Conservation (phyloP, 2,797 vertebrate genomes). For the Myripristis jacobus region DNA sequence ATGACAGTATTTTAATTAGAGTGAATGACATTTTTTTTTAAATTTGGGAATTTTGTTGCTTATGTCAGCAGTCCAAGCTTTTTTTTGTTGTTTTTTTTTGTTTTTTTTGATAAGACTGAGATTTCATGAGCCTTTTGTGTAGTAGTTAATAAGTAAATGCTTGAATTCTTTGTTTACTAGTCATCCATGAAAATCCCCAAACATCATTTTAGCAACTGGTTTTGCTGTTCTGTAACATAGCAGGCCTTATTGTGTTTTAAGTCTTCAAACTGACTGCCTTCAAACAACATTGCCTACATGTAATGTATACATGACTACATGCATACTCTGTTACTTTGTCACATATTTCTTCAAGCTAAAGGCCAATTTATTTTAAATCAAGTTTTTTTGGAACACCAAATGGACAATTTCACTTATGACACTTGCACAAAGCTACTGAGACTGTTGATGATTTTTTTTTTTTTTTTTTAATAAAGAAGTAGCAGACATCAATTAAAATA, state of each 20-base stretch:
- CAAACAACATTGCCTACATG: background rate
- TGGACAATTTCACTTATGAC: background rate
- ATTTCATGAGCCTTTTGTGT: background rate
- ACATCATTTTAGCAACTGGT: background rate
- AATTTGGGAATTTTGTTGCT: too few species aligned
- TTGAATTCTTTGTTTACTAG: background rate
- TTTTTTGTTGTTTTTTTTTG: too few species aligned
- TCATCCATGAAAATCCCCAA: background rate
- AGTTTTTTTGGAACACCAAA: background rate
- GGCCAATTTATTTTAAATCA: background rate
- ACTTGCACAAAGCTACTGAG: background rate
- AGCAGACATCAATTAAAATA: background rate
- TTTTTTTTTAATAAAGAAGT: background rate
- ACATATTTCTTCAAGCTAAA: background rate
- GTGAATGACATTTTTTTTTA: too few species aligned
- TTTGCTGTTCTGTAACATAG: background rate
- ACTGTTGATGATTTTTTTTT: background rate
- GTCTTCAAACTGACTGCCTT: too few species aligned
- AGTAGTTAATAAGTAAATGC: constrained; percentile 1
- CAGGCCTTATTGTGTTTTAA: background rate
- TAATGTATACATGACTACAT: background rate
- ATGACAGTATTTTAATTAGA: too few species aligned
- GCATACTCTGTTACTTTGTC: too few species aligned
- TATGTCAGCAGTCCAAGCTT: too few species aligned
- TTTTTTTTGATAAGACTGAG: too few species aligned